Percentiles rank a stretch among this genome's conserved stretches.
phyloP scores from a whole-genome alignment of 2,888 invertebrate genomes.

The Cenopis cana region DNA sequence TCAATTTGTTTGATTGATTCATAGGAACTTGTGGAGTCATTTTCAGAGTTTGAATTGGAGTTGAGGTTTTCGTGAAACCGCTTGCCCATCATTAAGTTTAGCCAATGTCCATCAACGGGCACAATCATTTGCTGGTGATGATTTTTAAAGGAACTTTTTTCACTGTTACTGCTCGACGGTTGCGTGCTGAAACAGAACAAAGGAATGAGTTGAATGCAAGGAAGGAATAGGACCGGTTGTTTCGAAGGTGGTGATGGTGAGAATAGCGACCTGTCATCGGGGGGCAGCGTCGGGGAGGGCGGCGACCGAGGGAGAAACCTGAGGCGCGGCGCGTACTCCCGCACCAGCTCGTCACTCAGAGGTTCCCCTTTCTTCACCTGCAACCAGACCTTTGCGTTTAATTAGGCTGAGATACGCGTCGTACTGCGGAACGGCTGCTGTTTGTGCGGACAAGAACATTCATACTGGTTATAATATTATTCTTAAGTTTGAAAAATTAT shows the following conservation, averaged over 20 bases:
- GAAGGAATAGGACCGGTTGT: background rate
- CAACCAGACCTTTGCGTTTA: slow-evolving; percentile 40
- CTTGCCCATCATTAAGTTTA: slow-evolving; percentile 87
- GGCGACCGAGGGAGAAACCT: slow-evolving; percentile 71
- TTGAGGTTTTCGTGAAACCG: slow-evolving; percentile 83
- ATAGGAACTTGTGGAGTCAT: slow-evolving; percentile 84
- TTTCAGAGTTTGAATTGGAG: slow-evolving; percentile 80
- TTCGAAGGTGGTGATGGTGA: background rate
- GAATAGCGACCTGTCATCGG: slow-evolving; percentile 68
- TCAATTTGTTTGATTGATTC: slow-evolving; percentile 74
- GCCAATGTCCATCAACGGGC: slow-evolving; percentile 84
- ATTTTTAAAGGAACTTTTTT: slow-evolving; percentile 79
- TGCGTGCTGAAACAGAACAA: slow-evolving; percentile 68
- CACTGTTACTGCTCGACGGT: slow-evolving; percentile 78
- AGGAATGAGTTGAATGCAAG: slow-evolving; percentile 17
- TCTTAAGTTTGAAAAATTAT: too few relatives aligned
- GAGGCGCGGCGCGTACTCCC: slow-evolving; percentile 72
- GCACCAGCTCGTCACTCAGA: slow-evolving; percentile 72
- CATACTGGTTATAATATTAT: too few relatives aligned
- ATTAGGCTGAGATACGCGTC: background rate
- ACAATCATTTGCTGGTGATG: slow-evolving; percentile 80
- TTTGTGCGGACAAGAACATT: too few relatives aligned
- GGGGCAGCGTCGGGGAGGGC: slow-evolving; percentile 58
- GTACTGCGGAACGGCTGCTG: background rate
- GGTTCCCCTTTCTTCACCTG: slow-evolving; percentile 75